Evolutionary conservation across 1,140 invertebrate species (phyloP), one percentile per base, ranked within the genome.

Genomic region (Cyclina sinensis): DNA sequence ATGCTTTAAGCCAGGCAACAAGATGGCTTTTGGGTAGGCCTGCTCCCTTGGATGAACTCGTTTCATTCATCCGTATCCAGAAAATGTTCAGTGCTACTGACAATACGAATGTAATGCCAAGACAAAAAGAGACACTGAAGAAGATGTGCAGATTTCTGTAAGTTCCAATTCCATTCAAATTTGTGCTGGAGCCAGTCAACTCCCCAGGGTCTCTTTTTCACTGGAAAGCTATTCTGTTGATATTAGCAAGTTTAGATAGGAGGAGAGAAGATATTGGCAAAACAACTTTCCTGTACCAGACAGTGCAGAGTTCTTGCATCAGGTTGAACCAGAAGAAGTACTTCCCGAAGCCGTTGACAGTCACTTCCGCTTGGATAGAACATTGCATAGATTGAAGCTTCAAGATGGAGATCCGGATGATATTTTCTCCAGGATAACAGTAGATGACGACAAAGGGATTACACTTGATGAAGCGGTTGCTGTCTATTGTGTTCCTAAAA

Each of bases 281-380:
- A 11, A 43, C 32, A 37, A 32, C 21, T 74, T 18, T 27, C 37
- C 37, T 7, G 70, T 30, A 2, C 70, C 70, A 1, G n/a, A 74
- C 2, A 30, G 16, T 21, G 24, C 27, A 37, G 32, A 74, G 27
- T 1, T 4, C 4, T 32, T 43, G 7, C 30, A 37, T 9, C 3
- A 18, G 3, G 30, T 30, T 11, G 79, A 39, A 12, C 37, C 37
- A 30, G 48, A 57, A 37, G 18, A 9, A 21, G n/a, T 24, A 3
- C 27, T 62, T 0, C 79, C 79, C 11, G 24, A 35, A 37, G 79
- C 57, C 3, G 11, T 82, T 9, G 79, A 82, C 24, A 82, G 79
- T 24, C 79, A 82, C 37, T 82, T 82, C 43, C 79, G 62, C 27
- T 24, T 39, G 1, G 79, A 82, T 82, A 35, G 79, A 24, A 27